A percentile compares a stretch with the other conserved stretches of the same genome.
Evolutionary conservation across 2,113 vertebrate species (phyloP).

Genomic region (Hiodon tergisus): DNA sequence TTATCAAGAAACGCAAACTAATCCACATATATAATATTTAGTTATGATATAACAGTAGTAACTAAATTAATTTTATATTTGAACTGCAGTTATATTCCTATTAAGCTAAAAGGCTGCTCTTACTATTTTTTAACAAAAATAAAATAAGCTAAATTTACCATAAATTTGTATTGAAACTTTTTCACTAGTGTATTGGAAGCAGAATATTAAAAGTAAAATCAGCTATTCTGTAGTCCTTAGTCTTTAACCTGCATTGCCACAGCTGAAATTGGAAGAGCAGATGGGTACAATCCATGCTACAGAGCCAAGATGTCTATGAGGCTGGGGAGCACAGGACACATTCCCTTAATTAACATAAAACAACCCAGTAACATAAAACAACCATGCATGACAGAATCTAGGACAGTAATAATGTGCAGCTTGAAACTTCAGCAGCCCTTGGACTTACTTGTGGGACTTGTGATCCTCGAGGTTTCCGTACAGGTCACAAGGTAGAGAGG

Average conservation of each 20-base stretch:
- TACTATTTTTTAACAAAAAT: constrained; percentile 6
- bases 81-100: background rate
- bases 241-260: no score
- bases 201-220: background rate
- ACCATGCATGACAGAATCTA: background rate
- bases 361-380: background rate
- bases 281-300: no score
- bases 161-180: background rate
- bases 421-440: background rate
- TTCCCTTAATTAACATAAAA: no score
- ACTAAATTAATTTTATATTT: constrained; percentile 12
- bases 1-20: background rate
- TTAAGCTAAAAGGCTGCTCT: background rate
- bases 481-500: constrained; percentile 47
- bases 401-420: no score
- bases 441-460: constrained; percentile 30
- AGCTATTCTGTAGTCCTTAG: background rate
- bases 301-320: no score
- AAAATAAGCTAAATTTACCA: background rate
- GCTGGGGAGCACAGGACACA: no score
- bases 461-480: constrained; percentile 52
- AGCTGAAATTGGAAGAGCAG: no score
- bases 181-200: background rate
- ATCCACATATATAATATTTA: constrained; percentile 4
- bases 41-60: background rate